A percentile compares a stretch with the other conserved stretches of the same genome.
phyloP scores from a whole-genome alignment of 1,140 invertebrate species.

The Helicorthomorpha holstii region DNA sequence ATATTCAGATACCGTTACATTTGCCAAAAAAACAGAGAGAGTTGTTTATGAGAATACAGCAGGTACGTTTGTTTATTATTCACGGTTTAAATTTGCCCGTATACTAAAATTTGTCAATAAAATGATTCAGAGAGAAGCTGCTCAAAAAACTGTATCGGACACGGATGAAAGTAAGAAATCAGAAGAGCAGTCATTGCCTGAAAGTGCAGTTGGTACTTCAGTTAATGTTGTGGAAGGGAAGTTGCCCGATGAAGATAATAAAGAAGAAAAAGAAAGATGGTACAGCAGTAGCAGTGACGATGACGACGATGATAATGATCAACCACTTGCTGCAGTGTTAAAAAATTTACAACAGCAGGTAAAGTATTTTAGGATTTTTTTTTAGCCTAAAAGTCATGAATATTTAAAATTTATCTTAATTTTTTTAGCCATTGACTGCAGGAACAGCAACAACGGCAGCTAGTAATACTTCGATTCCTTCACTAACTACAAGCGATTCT shows the following conservation, averaged over 20 bases:
- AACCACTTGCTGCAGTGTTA: slow-evolving; percentile 18
- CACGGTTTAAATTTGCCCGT: not conserved
- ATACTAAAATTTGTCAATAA: not conserved
- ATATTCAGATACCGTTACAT: slow-evolving; percentile 27
- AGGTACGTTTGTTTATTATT: slow-evolving; percentile 15
- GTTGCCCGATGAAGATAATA: slow-evolving; percentile 33
- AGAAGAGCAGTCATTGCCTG: slow-evolving; percentile 6
- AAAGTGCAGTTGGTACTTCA: slow-evolving; percentile 5
- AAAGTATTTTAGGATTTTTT: slow-evolving; percentile 2
- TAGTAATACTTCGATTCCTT: not conserved
- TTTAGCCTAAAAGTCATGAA: not conserved
- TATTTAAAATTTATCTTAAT: not conserved
- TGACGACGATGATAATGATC: slow-evolving; percentile 38
- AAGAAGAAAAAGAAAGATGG: slow-evolving; percentile 46
- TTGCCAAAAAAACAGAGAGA: slow-evolving; percentile 48
- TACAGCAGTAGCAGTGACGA: slow-evolving; percentile 41
- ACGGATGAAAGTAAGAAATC: slow-evolving; percentile 9
- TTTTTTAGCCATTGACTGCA: not conserved
- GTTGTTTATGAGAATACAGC: slow-evolving; percentile 45
- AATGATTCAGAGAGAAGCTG: too few species aligned
- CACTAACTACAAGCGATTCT: not conserved
- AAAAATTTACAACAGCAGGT: slow-evolving; percentile 18
- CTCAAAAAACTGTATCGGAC: too few species aligned
- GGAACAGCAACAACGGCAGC: not conserved
- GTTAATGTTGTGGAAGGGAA: slow-evolving; percentile 15